Base-by-base conservation (phyloP, 2,797 vertebrate species). In the Ispidina picta region DNA sequence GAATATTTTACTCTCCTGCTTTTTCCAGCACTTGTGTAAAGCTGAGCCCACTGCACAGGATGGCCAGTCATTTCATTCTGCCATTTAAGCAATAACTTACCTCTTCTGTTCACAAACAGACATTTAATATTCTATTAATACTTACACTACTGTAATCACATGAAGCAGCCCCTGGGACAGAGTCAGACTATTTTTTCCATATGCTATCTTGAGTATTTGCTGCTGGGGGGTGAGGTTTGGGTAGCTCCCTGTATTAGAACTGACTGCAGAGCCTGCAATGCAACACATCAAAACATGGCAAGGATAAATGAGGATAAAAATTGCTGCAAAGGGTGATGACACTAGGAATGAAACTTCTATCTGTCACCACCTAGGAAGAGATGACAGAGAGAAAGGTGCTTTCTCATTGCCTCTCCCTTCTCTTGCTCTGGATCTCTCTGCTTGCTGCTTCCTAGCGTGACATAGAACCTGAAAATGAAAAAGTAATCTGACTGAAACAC, bases 71-170 rank as follows among this genome's bases (percentile, higher is more conserved):
- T 46, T 46, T 14, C 37, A 46, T 46, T 21, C 10, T 46, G 20
- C 10, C 26, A 37, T 37, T 37, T 63, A 60, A 72, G 31, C 9
- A 48, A 74, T 23, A 52, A 4, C 56, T 63, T 35, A 54, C 25
- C 19, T 59, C 23, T 73, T 60, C 68, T 29, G 26, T 31, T 70
- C 44, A 39, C 39, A 41, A 66, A 37, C 3, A 26, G 14, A 2
- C 39, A 43, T 16, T 43, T 52, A 55, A 17, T 33, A n/a, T 17
- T 16, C 19, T 28, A 39, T 9, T 12, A 48, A 28, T 43, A 22
- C 7, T 5, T 54, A n/a, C 9, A 62, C 2, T 8, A 22, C 31
- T 1, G 0, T 39, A 77, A 64, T 37, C 31, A 71, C 2, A 5
- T 12, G 49, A 79, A 76, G 48, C 12, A 68, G 44, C 13, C 26